Evolutionary conservation across 2,888 invertebrate genomes (phyloP), one percentile per base, ranked within the genome.

Genomic region (Dynastes hyllus): DNA sequence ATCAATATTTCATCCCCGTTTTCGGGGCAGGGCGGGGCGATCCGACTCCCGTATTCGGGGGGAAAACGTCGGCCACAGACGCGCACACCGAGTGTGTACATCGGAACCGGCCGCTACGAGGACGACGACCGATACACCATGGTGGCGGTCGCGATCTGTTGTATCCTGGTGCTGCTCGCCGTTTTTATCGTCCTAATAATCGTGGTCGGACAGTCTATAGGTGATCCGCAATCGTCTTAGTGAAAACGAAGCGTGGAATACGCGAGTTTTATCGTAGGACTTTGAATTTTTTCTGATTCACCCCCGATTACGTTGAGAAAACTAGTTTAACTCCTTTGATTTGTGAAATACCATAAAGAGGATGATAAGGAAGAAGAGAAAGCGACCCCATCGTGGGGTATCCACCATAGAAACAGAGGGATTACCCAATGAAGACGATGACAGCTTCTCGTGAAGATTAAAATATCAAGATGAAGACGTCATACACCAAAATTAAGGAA

Each of bases 61-160:
- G 55, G 55, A 58, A 16, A 22, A 16, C 22, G 22, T 58, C 22
- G 22, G 22, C 22, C 55, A 16, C 8, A 22, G 55, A 58, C 55
- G 55, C 55, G 55, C 16, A 45, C 45, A 45, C 45, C 45, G 45
- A 37, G 32, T 37, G 32, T 37, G 32, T 37, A 5, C 32, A 37
- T 45, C 80, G 32, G 32, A 37, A 80, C 8, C 70, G 70, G 53
- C 70, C 79, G 27, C 51, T 29, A 37, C 32, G 32, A 5, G 32
- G 32, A 37, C 5, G 32, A 22, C 70, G 70, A 29, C 51, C 51
- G 70, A 51, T 13, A 51, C 82, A 89, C 85, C 85, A 95, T 95
- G 95, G 94, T 95, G 87, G 95, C 95, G 82, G 95, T 95, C 85
- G 95, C 95, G 85, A 95, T 95, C 85, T 95, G 95, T 90, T 95